Evolutionary conservation across 1,140 invertebrate species (phyloP), one percentile per base, ranked within the genome.

Genomic region (Arctopsyche grandis): DNA sequence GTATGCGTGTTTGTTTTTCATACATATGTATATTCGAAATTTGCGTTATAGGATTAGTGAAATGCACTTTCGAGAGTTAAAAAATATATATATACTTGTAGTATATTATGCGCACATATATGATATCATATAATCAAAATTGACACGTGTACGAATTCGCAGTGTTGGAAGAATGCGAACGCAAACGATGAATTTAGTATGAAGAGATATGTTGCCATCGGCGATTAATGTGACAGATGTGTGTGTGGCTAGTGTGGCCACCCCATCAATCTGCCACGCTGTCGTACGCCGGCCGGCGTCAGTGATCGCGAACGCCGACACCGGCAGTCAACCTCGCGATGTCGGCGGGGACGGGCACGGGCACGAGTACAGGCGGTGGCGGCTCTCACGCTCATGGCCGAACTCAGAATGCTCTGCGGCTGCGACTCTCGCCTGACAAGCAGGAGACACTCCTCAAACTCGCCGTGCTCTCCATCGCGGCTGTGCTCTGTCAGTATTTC

Each of bases 371-470:
- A n/a, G 71, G 26, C 44, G 44, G 44, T 12, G n/a, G n/a, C n/a
- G n/a, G n/a, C n/a, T n/a, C n/a, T n/a, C n/a, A n/a, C n/a, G 44
- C 44, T 12, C 5, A 46, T 7, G 12, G 12, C 5, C 48, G 48
- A 52, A 52, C 48, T 12, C 12, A 16, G 3, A 14, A 12, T 16
- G 16, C 10, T 5, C 24, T 66, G 22, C 38, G 58, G 19, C 76
- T 82, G 21, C 44, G 79, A 24, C 79, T 82, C 75, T 82, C 81
- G 5, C 75, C 92, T 21, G 96, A 98, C 83, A 98, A 98, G 87
- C 97, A 99, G 86, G 96, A 98, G 87, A 98, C 96, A 48, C 91
- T 99, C 82, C 90, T 99, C 78, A 99, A 98, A 86, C 89, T 99
- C 85, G 92, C 94, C 77, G 95, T 99, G 86, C 90, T 99, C 69